These are phyloP conservation scores for Autographa gamma DNA, from an alignment of 2,888 invertebrate genomes.

Conservation along the genomic window DNA sequence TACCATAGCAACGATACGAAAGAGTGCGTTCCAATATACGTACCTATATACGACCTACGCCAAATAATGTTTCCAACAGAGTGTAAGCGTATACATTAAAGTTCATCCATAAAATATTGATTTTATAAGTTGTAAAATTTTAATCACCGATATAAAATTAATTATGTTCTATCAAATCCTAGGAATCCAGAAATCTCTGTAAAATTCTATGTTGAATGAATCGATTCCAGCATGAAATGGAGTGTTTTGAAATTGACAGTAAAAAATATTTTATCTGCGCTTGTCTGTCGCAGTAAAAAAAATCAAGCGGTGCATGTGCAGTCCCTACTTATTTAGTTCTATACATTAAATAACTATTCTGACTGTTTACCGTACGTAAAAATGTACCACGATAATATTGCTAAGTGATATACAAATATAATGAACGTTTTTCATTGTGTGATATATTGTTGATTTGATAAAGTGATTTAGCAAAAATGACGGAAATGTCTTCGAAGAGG, in stretches of 20 bases:
- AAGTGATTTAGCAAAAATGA: slow-evolving; percentile 78
- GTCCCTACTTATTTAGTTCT: slow-evolving; percentile 56
- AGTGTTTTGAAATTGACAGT: slow-evolving; percentile 50
- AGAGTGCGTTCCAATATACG: slow-evolving; percentile 40
- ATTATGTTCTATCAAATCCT: neutral
- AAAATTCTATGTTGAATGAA: neutral
- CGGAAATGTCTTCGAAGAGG: slow-evolving; percentile 87
- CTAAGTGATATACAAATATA: slow-evolving; percentile 58
- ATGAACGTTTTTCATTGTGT: slow-evolving; percentile 72
- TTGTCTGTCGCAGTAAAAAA: slow-evolving; percentile 51
- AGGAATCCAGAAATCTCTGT: neutral
- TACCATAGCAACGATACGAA: slow-evolving; percentile 76
- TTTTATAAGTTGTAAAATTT: neutral
- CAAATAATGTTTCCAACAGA: neutral
- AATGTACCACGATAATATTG: slow-evolving; percentile 56
- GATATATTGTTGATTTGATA: slow-evolving; percentile 62
- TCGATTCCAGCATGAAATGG: slow-evolving; percentile 24
- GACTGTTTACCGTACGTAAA: slow-evolving; percentile 36
- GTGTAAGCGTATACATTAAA: neutral
- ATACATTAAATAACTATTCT: slow-evolving; percentile 53
- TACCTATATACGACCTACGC: neutral
- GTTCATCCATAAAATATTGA: neutral
- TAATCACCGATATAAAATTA: neutral
- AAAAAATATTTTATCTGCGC: slow-evolving; percentile 51
- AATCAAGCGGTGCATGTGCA: slow-evolving; percentile 59